Evolutionary conservation across 2,888 invertebrate genomes (phyloP).

Genomic region (Trichopoda pennipes): DNA sequence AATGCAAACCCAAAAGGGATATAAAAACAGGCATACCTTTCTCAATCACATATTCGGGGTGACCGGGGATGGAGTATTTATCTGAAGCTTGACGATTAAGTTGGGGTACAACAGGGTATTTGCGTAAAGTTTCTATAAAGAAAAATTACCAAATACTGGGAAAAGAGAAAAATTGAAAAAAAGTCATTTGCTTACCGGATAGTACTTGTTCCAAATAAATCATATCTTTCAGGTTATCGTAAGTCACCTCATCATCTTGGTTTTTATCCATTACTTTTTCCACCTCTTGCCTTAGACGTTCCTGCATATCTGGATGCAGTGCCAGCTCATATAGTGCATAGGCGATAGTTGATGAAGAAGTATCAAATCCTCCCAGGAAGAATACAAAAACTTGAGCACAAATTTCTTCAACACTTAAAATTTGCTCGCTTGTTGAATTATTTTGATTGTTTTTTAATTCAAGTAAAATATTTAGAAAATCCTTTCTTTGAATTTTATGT

Average conservation of each 20-base stretch:
- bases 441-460: constrained; percentile 74
- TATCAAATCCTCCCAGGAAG: constrained; percentile 83
- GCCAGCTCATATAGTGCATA: constrained; percentile 82
- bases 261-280: constrained; percentile 77
- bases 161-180: not conserved
- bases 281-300: constrained; percentile 80
- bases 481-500: constrained; percentile 78
- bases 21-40: too few species aligned
- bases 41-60: too few species aligned
- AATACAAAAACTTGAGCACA: constrained; percentile 83
- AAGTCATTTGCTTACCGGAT: not conserved
- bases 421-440: too few species aligned
- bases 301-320: constrained; percentile 80
- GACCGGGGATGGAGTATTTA: not conserved
- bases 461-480: constrained; percentile 82
- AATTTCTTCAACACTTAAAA: constrained; percentile 79
- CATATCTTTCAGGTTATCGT: constrained; percentile 79
- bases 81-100: not conserved
- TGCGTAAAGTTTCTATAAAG: not conserved
- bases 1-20: not conserved
- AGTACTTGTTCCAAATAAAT: not conserved
- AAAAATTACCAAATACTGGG: not conserved
- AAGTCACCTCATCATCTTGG: constrained; percentile 74
- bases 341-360: constrained; percentile 81
- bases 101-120: not conserved